Percentiles rank a stretch among this genome's conserved stretches.
phyloP scores from a whole-genome alignment of 2,888 invertebrate species.

The Drosophila greeni region DNA sequence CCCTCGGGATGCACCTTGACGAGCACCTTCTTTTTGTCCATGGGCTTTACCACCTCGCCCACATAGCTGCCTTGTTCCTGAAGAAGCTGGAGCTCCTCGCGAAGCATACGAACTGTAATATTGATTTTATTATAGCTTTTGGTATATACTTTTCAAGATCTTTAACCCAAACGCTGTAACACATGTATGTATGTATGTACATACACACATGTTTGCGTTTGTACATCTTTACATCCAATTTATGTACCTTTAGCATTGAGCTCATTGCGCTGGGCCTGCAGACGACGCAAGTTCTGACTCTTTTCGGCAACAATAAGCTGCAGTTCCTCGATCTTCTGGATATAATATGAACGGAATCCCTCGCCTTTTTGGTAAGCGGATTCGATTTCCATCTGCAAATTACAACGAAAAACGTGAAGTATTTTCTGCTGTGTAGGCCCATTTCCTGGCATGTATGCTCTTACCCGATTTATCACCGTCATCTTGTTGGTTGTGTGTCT shows the following conservation, averaged over 20 bases:
- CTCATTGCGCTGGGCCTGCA: conserved; percentile 99
- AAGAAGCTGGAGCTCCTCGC: conserved; percentile 97
- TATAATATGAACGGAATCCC: conserved; percentile 96
- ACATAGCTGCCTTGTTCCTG: conserved; percentile 99
- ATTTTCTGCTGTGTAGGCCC: not conserved
- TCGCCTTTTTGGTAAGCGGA: conserved; percentile 81
- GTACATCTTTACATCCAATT: not conserved
- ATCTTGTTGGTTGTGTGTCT: conserved; percentile 46
- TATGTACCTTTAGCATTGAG: conserved; percentile 95
- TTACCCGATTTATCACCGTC: conserved; percentile 76
- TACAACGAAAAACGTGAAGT: not conserved
- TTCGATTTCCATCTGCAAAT: conserved; percentile 76
- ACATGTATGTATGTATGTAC: no score
- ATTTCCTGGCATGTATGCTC: not conserved
- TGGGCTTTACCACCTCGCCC: conserved; percentile 99
- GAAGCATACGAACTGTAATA: conserved; percentile 92
- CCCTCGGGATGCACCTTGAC: conserved; percentile 99
- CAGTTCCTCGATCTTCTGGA: conserved; percentile 98
- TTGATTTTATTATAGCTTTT: not conserved
- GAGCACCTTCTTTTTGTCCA: conserved; percentile 99
- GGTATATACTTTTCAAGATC: not conserved
- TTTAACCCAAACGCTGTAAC: not conserved
- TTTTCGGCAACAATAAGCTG: conserved; percentile 98
- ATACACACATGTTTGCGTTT: not conserved
- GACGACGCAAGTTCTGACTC: conserved; percentile 95